A percentile compares a stretch with the other conserved stretches of the same genome.
phyloP scores from a whole-genome alignment of 1,140 invertebrate species.

The Drosophila jambulina region DNA sequence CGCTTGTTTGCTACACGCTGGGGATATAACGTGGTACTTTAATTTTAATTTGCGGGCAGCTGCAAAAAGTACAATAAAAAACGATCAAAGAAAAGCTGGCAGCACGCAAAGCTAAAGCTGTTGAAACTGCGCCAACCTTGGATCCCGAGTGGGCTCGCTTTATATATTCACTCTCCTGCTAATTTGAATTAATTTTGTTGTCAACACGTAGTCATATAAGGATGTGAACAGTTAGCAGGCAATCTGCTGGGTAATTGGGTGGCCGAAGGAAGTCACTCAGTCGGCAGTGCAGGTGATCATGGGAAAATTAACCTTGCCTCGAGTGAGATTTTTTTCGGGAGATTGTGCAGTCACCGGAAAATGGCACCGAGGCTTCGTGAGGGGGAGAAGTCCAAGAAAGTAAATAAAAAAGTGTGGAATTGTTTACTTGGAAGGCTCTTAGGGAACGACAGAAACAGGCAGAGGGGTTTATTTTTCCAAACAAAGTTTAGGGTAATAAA shows the following conservation, averaged over 20 bases:
- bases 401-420: neutral
- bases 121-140: slow-evolving; percentile 78
- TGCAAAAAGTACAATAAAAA: slow-evolving; percentile 39
- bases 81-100: slow-evolving; percentile 28
- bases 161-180: slow-evolving; percentile 38
- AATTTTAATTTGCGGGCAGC: slow-evolving; percentile 58
- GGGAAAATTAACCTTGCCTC: slow-evolving; percentile 24
- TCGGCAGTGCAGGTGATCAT: slow-evolving; percentile 16
- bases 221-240: slow-evolving; percentile 70
- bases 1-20: slow-evolving; percentile 37
- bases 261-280: slow-evolving; percentile 25
- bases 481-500: neutral
- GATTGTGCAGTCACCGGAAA: slow-evolving; percentile 30
- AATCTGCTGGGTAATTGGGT: slow-evolving; percentile 51
- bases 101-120: slow-evolving; percentile 76
- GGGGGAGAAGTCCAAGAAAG: neutral
- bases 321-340: slow-evolving; percentile 17
- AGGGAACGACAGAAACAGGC: neutral
- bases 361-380: neutral
- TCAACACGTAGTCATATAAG: slow-evolving; percentile 78
- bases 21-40: slow-evolving; percentile 29
- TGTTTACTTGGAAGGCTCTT: neutral
- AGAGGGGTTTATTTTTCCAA: neutral
- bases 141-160: slow-evolving; percentile 35
- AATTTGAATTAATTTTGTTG: slow-evolving; percentile 84